phyloP scores from a whole-genome alignment of 23 tunicate genomes.

The Halocynthia roretzi region DNA sequence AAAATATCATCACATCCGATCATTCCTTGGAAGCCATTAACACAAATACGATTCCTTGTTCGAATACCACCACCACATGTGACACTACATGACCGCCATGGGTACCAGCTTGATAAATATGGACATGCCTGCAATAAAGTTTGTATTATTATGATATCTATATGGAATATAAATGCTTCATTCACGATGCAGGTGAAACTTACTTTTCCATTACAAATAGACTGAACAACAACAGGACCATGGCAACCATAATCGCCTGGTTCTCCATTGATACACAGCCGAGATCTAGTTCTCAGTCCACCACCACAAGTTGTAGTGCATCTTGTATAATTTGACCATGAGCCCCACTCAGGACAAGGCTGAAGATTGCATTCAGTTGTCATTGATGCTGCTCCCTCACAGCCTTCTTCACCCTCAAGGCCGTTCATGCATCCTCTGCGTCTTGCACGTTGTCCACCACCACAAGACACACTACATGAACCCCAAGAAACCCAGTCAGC shows the following conservation, averaged over 20 bases:
- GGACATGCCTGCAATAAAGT: slow-evolving; percentile 3
- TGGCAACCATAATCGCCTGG: slow-evolving; percentile 12
- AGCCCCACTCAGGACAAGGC: slow-evolving; percentile 15
- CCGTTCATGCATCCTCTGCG: neutral
- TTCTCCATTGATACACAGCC: slow-evolving; percentile 1
- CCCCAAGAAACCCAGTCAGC: slow-evolving; percentile 1
- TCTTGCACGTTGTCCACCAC: neutral
- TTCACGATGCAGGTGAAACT: too few species aligned
- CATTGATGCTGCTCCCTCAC: slow-evolving; percentile 28
- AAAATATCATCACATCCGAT: too few species aligned
- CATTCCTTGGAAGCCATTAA: neutral
- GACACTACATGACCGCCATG: slow-evolving; percentile 20
- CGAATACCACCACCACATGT: slow-evolving; percentile 23
- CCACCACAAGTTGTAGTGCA: slow-evolving; percentile 20
- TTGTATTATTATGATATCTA: too few species aligned
- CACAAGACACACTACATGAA: neutral
- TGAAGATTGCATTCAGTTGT: slow-evolving; percentile 5
- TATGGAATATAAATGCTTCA: too few species aligned
- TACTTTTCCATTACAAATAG: neutral
- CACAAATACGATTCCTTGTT: neutral
- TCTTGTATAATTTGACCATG: slow-evolving; percentile 20
- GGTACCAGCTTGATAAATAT: slow-evolving; percentile 14
- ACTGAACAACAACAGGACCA: neutral
- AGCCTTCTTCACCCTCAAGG: slow-evolving; percentile 2
- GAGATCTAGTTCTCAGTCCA: neutral